Evolutionary conservation across 2,113 vertebrate species (phyloP).

Genomic region (Gorsachius goisagi): DNA sequence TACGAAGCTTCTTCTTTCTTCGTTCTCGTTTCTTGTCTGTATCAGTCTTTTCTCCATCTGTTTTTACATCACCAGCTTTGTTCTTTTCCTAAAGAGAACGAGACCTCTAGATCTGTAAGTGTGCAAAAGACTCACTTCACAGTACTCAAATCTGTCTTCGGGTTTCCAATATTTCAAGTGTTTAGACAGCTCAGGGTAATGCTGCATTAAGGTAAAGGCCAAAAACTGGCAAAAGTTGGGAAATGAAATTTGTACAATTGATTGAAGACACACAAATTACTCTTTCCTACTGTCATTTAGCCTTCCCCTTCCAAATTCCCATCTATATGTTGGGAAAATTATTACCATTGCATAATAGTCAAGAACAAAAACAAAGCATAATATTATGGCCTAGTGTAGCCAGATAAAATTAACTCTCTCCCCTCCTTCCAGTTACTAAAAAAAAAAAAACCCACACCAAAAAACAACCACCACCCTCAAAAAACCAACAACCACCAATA

Average conservation of each 20-base stretch:
- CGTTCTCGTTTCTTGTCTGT: constrained; percentile 93
- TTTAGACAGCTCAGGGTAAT: not conserved
- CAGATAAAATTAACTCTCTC: not conserved
- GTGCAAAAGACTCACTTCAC: not conserved
- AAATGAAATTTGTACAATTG: not conserved
- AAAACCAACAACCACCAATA: not conserved
- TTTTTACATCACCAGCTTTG: constrained; percentile 88
- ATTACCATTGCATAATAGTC: not conserved
- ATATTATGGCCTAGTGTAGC: not conserved
- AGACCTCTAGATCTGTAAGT: not conserved
- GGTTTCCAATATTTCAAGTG: not conserved
- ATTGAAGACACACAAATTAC: not conserved
- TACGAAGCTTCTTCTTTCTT: constrained; percentile 85
- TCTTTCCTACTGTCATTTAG: not conserved
- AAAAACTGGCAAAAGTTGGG: not conserved
- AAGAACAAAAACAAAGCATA: not conserved
- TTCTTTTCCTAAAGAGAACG: constrained; percentile 85
- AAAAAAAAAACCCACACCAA: not conserved
- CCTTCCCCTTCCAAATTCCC: not conserved
- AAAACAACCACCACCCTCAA: not conserved
- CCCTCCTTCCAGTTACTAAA: not conserved
- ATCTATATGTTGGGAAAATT: not conserved
- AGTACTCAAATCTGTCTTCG: not conserved
- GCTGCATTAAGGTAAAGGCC: not conserved
- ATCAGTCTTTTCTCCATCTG: constrained; percentile 85